A percentile compares a stretch with the other conserved stretches of the same genome.
These are phyloP conservation scores for Gonocerus acuteangulatus DNA, from an alignment of 2,888 invertebrate species.

Conservation along the genomic window DNA sequence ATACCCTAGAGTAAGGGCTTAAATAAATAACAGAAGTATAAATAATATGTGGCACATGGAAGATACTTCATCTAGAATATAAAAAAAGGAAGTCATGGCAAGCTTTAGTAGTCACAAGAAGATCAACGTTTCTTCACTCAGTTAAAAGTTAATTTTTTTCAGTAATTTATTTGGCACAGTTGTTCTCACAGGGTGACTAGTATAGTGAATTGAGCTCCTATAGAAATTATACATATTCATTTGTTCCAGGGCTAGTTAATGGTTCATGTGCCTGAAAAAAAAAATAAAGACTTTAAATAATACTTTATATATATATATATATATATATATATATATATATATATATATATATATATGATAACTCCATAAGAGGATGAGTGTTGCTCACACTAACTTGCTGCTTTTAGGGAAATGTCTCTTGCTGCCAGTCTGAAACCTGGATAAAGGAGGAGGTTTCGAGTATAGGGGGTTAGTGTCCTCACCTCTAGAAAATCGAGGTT, in stretches of 20 bases:
- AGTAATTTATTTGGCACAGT: slow-evolving; percentile 24
- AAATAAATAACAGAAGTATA: background rate
- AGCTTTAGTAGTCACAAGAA: slow-evolving; percentile 26
- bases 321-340: no score
- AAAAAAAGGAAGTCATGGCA: slow-evolving; percentile 28
- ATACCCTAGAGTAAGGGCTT: background rate
- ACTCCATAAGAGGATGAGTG: no score
- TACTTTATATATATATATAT: no score
- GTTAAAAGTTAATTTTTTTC: background rate
- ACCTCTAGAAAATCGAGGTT: no score
- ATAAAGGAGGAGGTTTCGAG: no score
- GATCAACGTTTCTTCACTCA: slow-evolving; percentile 18
- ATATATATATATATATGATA: no score
- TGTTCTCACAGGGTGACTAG: slow-evolving; percentile 27
- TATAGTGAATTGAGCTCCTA: slow-evolving; percentile 18
- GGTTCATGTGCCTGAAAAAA: slow-evolving; percentile 72
- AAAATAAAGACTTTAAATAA: slow-evolving; percentile 35
- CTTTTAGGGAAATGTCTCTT: no score
- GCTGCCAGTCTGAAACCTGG: no score
- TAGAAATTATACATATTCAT: slow-evolving; percentile 62
- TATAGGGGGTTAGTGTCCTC: no score
- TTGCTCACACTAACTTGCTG: no score
- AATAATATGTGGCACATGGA: slow-evolving; percentile 14
- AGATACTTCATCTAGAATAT: slow-evolving; percentile 15
- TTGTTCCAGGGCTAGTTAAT: slow-evolving; percentile 68